phyloP scores from a whole-genome alignment of 2,797 vertebrate species.

The Parauchenoglanis punctatus region DNA sequence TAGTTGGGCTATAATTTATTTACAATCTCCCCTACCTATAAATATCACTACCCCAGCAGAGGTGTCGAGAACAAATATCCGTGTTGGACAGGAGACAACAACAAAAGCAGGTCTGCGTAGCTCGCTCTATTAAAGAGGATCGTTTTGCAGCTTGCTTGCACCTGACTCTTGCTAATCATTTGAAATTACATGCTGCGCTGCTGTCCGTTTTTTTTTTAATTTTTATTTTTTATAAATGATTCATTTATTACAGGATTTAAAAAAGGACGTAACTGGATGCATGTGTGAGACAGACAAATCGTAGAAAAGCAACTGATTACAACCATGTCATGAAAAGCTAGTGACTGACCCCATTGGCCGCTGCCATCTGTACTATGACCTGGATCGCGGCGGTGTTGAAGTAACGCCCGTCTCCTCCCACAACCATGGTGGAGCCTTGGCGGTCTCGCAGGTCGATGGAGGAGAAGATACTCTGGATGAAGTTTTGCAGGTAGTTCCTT shows the following conservation, averaged over 20 bases:
- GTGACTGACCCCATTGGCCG: conserved; percentile 97
- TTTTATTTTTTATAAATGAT: background rate
- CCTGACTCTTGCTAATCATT: conserved; percentile 1
- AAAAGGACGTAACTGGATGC: background rate
- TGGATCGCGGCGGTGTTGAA: conserved; percentile 88
- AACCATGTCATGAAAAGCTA: background rate
- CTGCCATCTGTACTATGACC: conserved; percentile 94
- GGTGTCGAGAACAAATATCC: conserved; percentile 54
- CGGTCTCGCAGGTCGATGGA: conserved; percentile 95
- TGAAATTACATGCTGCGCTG: background rate
- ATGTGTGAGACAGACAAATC: background rate
- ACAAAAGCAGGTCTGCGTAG: conserved; percentile 52
- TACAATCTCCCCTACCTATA: conserved; percentile 50
- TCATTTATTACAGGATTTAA: background rate
- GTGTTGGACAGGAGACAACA: conserved; percentile 51
- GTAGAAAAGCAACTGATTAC: conserved; percentile 5
- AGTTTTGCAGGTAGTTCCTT: conserved; percentile 92
- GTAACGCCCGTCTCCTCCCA: conserved; percentile 94
- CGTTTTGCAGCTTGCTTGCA: conserved; percentile 13
- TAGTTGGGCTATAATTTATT: conserved; percentile 53
- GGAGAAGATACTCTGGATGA: conserved; percentile 92
- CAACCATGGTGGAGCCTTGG: conserved; percentile 91
- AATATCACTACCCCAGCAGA: conserved; percentile 13
- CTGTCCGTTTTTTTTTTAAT: background rate
- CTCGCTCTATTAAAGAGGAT: conserved; percentile 54